A percentile compares a stretch with the other conserved stretches of the same genome.
phyloP scores from a whole-genome alignment of 2,888 invertebrate genomes.

The Platynereis dumerilii region DNA sequence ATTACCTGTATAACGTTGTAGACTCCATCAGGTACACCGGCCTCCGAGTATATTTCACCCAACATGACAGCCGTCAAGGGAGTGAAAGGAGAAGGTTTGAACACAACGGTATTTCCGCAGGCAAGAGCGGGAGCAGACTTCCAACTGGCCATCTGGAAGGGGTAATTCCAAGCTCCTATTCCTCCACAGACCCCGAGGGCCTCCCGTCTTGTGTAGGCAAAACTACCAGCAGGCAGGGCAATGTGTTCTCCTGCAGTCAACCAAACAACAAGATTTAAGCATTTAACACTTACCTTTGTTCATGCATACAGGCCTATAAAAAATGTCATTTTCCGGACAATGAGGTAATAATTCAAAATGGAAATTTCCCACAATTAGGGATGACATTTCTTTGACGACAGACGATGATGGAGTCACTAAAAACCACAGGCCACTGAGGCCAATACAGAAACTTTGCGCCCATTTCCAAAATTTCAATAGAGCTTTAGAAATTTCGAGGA shows the following conservation, averaged over 20 bases:
- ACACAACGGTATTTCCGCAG: slow-evolving; percentile 68
- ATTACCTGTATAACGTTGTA: slow-evolving; percentile 68
- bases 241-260: slow-evolving; percentile 64
- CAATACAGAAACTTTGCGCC: no score
- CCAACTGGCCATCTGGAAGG: slow-evolving; percentile 67
- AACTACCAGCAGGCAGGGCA: slow-evolving; percentile 63
- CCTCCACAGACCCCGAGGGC: slow-evolving; percentile 68
- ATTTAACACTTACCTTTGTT: no score
- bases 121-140: slow-evolving; percentile 67
- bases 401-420: no score
- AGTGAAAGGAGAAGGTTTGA: slow-evolving; percentile 69
- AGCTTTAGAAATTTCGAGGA: no score
- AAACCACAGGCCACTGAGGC: no score
- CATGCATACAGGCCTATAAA: no score
- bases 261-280: neutral
- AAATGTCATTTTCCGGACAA: no score
- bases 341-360: no score
- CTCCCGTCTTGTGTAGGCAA: slow-evolving; percentile 67
- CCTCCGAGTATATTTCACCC: slow-evolving; percentile 66
- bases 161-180: slow-evolving; percentile 70
- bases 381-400: no score
- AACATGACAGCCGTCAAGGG: slow-evolving; percentile 67
- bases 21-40: slow-evolving; percentile 67
- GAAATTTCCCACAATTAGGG: no score
- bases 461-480: no score